Percentiles rank a stretch among this genome's conserved stretches.
Evolutionary conservation across 2,113 vertebrate species (phyloP).

Genomic region (Mus spicilegus): DNA sequence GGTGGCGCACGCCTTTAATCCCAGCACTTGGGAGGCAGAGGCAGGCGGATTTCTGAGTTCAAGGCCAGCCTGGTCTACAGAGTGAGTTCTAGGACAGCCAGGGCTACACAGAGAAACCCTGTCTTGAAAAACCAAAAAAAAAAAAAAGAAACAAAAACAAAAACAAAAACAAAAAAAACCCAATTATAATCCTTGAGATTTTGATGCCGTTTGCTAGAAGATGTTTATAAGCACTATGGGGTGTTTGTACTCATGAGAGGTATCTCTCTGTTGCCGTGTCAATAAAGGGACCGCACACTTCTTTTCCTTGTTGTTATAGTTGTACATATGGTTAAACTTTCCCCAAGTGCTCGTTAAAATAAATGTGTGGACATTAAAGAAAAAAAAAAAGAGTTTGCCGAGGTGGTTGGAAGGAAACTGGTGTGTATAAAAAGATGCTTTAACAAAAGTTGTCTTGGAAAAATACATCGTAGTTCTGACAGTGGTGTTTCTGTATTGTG

Average conservation of each 20-base stretch:
- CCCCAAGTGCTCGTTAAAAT: background rate
- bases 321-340: background rate
- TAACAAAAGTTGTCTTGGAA: background rate
- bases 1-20: too few relatives aligned
- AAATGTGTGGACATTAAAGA: background rate
- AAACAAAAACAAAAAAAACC: background rate
- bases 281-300: background rate
- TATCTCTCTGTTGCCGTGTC: background rate
- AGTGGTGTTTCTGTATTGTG: background rate
- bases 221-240: background rate
- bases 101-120: too few relatives aligned
- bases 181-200: background rate
- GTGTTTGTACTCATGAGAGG: background rate
- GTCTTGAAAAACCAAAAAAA: too few relatives aligned
- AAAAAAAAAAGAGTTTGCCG: conserved; percentile 10
- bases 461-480: background rate
- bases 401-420: background rate
- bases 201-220: background rate
- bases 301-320: background rate
- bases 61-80: too few relatives aligned
- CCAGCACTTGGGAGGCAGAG: too few relatives aligned
- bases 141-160: too few relatives aligned
- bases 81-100: too few relatives aligned
- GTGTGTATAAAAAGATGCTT: background rate
- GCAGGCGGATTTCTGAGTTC: too few relatives aligned